phyloP scores from a whole-genome alignment of 64 coral and sea anemone genomes.

The Montipora capricornis region DNA sequence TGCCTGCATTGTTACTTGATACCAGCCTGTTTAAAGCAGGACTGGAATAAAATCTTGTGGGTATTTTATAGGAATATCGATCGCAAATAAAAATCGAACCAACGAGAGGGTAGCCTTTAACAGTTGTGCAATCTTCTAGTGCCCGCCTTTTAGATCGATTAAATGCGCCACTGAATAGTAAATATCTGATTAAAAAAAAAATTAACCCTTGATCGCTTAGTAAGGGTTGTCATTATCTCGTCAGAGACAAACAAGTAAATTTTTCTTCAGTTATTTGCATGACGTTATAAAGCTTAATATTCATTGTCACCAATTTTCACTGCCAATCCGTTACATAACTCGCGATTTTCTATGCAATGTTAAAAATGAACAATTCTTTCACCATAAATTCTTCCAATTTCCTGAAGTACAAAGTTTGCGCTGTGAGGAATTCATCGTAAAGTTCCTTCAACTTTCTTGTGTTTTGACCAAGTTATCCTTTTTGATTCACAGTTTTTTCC shows the following conservation, averaged over 20 bases:
- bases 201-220: background rate
- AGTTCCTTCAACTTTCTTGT: background rate
- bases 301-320: background rate
- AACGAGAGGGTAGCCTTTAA: background rate
- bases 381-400: too few relatives aligned
- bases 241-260: background rate
- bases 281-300: background rate
- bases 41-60: background rate
- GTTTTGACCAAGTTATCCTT: background rate
- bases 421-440: background rate
- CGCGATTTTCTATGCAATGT: background rate
- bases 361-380: background rate
- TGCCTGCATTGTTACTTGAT: background rate
- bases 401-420: background rate
- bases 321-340: background rate
- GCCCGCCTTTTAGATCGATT: background rate
- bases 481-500: background rate
- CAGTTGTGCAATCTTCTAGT: background rate
- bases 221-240: background rate
- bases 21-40: background rate
- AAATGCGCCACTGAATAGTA: background rate
- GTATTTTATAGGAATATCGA: background rate
- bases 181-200: background rate
- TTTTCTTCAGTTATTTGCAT: background rate
- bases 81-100: background rate